Base-by-base conservation (phyloP, 2,888 invertebrate species). In the Caenorhabditis japonica region DNA sequence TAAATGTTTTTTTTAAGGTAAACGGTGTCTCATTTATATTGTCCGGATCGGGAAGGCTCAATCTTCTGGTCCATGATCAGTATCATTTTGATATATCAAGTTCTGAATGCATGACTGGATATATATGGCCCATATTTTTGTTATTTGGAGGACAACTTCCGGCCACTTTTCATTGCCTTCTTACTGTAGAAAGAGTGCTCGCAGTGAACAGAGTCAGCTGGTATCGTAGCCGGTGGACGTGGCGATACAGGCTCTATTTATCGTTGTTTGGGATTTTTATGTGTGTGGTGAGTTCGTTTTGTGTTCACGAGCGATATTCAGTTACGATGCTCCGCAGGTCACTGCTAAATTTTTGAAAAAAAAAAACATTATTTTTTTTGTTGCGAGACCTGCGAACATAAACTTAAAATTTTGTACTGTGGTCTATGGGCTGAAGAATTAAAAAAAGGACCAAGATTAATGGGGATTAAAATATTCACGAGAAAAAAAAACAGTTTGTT, bases 91-190 rank as follows among this genome's bases (percentile, higher is more conserved):
- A 69, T 10, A 76, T 58, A 13, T 66, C 61, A 12, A 75, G 66
- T 39, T 56, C 39, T 8, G 56, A 76, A 27, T 80, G 80, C 49
- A 61, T 80, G 52, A 74, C 71, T 27, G 43, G 43, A 21, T 74
- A 62, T 17, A 46, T 73, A 3, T 80, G 80, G 80, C 76, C 80
- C 25, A 36, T 76, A 3, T 71, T 80, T n/a, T 58, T 80, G n/a
- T 41, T 80, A 2, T 51, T 77, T 36, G 76, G 77, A 44, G 78
- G 79, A 3, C 79, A 79, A 51, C 58, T 79, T 12, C 79, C 79
- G 5, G 79, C 79, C 2, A 61, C 64, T 13, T 71, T 79, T 19
- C 72, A 75, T 34, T 64, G 73, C 51, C 73, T 73, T 27, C 27
- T 79, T 43, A 74, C 79, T 17, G 58, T 77, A 10, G 79, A 79